Evolutionary conservation across 2,888 invertebrate genomes (phyloP).

Genomic region (Oscheius sp.): DNA sequence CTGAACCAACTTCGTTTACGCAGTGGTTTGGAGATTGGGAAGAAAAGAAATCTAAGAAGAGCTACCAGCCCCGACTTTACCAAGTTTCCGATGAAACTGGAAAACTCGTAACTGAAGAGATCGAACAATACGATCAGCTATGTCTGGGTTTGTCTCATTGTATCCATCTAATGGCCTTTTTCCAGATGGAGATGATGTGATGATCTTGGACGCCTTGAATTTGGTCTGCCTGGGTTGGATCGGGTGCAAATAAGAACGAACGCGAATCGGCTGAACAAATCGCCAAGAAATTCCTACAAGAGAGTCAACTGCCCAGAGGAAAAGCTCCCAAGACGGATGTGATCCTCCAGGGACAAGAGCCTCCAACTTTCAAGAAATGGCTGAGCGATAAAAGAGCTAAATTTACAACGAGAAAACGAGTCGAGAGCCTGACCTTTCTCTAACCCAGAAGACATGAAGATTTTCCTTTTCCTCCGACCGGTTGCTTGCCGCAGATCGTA

Average conservation of each 20-base stretch:
- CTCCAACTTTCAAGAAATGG: slow-evolving; percentile 79
- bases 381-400: no score
- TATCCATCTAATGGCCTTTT: no score
- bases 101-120: slow-evolving; percentile 79
- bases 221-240: slow-evolving; percentile 84
- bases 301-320: slow-evolving; percentile 75
- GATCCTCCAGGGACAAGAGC: slow-evolving; percentile 76
- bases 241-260: slow-evolving; percentile 78
- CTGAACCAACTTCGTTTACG: slow-evolving; percentile 86
- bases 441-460: no score
- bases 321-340: slow-evolving; percentile 79
- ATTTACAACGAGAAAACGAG: no score
- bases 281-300: slow-evolving; percentile 76
- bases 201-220: slow-evolving; percentile 81
- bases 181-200: slow-evolving; percentile 81
- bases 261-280: slow-evolving; percentile 72
- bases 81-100: slow-evolving; percentile 77
- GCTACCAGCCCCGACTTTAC: slow-evolving; percentile 76
- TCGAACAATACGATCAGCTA: slow-evolving; percentile 80
- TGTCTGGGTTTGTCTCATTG: no score
- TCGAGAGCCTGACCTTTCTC: no score
- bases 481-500: slow-evolving; percentile 22
- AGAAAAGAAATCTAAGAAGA: slow-evolving; percentile 55
- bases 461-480: background rate
- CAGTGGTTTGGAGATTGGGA: slow-evolving; percentile 76